Base-by-base conservation (phyloP, 1,140 invertebrate genomes). In the Drosophila subobscura region DNA sequence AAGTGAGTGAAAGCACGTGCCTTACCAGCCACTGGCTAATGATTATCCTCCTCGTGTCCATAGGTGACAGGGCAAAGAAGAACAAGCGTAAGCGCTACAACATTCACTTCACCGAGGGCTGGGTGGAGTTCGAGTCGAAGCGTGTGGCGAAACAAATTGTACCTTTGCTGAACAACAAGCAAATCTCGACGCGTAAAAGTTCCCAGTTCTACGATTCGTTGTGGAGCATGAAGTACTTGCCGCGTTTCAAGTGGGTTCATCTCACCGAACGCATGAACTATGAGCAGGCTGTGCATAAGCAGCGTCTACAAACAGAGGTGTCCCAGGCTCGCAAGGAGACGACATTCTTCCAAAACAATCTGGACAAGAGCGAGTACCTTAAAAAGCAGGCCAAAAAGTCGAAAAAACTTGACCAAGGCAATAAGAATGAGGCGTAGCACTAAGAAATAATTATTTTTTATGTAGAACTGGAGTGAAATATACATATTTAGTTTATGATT, bases 201-300 rank as follows among this genome's bases (percentile, higher is more conserved):
- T 97, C 95, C 40, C 95, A 95, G 84, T 97, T 97, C 92, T 97
- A 95, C 90, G 98, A 98, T 86, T 94, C 95, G 91, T 93, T 99
- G 41, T 99, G 98, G 98, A 98, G 96, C 88, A 96, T 99, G 53
- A 99, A 99, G 92, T 99, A 99, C 92, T 93, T 99, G 55, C 95
- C 96, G 5, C 95, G 97, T 71, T 99, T 99, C 90, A 98, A 98
- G 92, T 99, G 98, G 98, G 93, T 95, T 49, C 97, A 99, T 93
- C 93, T 99, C 16, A 97, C 96, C 89, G 98, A 99, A 92, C 94
- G 97, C 80, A 92, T 99, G 59, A 95, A 96, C 12, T 98, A 99
- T 92, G 98, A 99, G 92, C 95, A 95, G 90, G 97, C 97, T 29
- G 96, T 97, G 5, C 95, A 95, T 73, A 95, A 97, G 90, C 97